phyloP scores from a whole-genome alignment of 2,797 vertebrate species.

The Orestias chungarensis region DNA sequence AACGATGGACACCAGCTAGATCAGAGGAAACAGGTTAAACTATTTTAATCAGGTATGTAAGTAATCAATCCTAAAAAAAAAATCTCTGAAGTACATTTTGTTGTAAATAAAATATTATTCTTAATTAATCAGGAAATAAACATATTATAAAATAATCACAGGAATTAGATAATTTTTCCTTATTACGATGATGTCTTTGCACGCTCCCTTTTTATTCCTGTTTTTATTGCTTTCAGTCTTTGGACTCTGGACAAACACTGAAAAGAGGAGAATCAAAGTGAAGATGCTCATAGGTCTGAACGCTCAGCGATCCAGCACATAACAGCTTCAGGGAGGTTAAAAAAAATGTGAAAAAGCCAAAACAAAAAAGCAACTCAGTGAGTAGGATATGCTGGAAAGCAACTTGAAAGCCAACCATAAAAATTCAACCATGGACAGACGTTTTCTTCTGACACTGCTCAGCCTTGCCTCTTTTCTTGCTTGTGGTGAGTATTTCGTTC shows the following conservation, averaged over 20 bases:
- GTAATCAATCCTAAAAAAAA: neutral
- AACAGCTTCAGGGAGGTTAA: constrained; percentile 8
- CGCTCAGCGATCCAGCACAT: constrained; percentile 31
- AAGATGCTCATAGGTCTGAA: constrained; percentile 66
- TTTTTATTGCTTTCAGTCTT: constrained; percentile 78
- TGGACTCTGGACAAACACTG: constrained; percentile 72
- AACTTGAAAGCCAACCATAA: constrained; percentile 30
- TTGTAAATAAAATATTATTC: neutral
- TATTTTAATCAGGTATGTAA: neutral
- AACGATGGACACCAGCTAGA: neutral
- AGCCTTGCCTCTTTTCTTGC: constrained; percentile 56
- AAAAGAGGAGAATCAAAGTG: constrained; percentile 63
- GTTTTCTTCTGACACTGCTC: constrained; percentile 58
- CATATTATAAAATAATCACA: neutral
- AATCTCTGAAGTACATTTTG: neutral
- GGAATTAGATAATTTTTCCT: neutral
- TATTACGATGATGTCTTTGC: neutral
- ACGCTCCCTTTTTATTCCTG: constrained; percentile 29
- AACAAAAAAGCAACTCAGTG: neutral
- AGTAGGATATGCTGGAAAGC: constrained; percentile 50
- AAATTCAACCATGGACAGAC: constrained; percentile 38
- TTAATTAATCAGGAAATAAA: neutral
- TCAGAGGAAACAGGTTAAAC: no score
- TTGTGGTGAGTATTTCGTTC: constrained; percentile 65
- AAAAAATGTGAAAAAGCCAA: neutral